phyloP scores from a whole-genome alignment of 2,113 vertebrate genomes.

The Syngnathus scovelli region DNA sequence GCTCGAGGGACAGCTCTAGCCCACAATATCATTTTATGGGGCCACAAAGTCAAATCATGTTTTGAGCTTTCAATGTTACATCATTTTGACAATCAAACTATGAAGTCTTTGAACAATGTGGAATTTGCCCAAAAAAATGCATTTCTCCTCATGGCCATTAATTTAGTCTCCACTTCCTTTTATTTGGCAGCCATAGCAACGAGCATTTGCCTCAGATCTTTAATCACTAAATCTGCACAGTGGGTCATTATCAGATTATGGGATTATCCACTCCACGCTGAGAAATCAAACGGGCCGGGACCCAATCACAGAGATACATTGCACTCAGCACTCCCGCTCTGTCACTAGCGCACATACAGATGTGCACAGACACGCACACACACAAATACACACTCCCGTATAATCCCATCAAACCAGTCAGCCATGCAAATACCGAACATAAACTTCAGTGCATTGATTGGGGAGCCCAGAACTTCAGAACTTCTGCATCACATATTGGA shows the following conservation, averaged over 20 bases:
- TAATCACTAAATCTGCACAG: conserved; percentile 63
- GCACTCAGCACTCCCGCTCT: conserved; percentile 6
- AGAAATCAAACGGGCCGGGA: conserved; percentile 54
- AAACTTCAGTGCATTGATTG: conserved; percentile 17
- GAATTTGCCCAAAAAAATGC: neutral
- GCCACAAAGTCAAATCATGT: too few species aligned
- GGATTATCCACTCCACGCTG: conserved; percentile 62
- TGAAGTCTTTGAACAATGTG: neutral
- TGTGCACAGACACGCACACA: conserved; percentile 4
- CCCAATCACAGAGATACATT: conserved; percentile 29
- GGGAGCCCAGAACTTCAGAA: conserved; percentile 9
- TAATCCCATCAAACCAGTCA: conserved; percentile 16
- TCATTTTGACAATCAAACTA: too few species aligned
- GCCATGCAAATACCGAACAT: conserved; percentile 14
- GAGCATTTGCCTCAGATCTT: conserved; percentile 58
- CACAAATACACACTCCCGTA: neutral
- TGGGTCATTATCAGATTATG: conserved; percentile 67
- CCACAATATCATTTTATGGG: too few species aligned
- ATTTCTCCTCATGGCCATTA: conserved; percentile 14
- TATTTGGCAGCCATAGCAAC: conserved; percentile 62
- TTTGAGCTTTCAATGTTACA: too few species aligned
- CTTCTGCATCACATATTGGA: conserved; percentile 22
- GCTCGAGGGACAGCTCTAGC: too few species aligned
- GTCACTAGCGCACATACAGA: neutral
- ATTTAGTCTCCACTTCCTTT: conserved; percentile 27